Evolutionary conservation across 2,888 invertebrate species (phyloP), one percentile per base, ranked within the genome.

Genomic region (Incurvaria masculella): DNA sequence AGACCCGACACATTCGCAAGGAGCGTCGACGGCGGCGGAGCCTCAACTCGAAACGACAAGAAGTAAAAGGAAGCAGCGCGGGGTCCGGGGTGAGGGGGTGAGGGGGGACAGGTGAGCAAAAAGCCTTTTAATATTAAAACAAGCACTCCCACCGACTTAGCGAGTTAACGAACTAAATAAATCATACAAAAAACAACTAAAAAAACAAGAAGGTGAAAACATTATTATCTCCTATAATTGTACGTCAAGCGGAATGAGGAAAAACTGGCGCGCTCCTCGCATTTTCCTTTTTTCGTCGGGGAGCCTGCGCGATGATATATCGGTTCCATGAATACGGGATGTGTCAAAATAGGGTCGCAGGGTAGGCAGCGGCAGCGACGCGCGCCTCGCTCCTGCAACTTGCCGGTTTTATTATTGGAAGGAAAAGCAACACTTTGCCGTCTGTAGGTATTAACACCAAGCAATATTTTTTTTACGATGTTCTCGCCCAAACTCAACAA

Each of bases 181-280:
- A 76, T 76, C 76, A 76, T 68, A 47, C 64, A 61, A 61, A 60
- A 66, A 66, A 72, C 71, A 73, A 74, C 74, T 75, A 76, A 75
- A 73, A 75, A 66, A 66, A 68, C 63, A 59, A 61, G 66, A 69
- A 72, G 72, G 69, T 72, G 75, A 73, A 73, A 75, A 72, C 69
- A 72, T 76, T 78, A 76, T 78, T 78, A 78, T 76, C 75, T 75
- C 14, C 73, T 78, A 72, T 78, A 78, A 78, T 78, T 78, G 78
- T 73, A 76, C 72, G 76, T 78, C 78, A 76, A 68, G 27, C 44
- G 68, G 62, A 44, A 51, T 65, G 66, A 66, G 66, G 65, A 66
- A 66, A 62, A 63, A 61, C 59, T 63, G 59, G 53, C 55, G 57
- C 55, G 55, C 55, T 56, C 60, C 62, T 60, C 60, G 59, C 58